phyloP scores from a whole-genome alignment of 2,888 invertebrate genomes.

The Cephus pulcher region DNA sequence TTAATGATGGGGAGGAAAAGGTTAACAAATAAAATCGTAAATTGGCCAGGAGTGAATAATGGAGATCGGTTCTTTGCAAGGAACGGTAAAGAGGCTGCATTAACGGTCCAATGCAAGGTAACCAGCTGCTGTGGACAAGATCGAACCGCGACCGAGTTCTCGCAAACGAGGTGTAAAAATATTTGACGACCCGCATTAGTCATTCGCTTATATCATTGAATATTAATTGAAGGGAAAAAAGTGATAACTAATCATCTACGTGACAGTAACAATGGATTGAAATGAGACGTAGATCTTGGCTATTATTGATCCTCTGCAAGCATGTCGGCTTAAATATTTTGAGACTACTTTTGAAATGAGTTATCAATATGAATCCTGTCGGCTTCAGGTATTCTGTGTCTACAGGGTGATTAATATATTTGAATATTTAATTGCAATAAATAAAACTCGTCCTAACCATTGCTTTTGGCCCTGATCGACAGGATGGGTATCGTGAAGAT shows the following conservation, averaged over 20 bases:
- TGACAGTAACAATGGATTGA: not conserved
- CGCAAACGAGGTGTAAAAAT: conserved; percentile 24
- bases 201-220: not conserved
- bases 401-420: not conserved
- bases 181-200: not conserved
- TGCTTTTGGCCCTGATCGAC: not conserved
- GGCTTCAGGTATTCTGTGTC: not conserved
- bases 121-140: conserved; percentile 3
- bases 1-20: not conserved
- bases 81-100: conserved; percentile 38
- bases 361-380: not conserved
- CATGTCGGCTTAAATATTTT: not conserved
- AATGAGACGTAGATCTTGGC: not conserved
- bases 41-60: conserved; percentile 34
- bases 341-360: not conserved
- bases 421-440: not conserved
- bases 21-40: conserved; percentile 26
- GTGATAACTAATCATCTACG: not conserved
- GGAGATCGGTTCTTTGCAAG: conserved; percentile 25
- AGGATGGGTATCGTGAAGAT: not conserved
- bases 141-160: conserved; percentile 34
- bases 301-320: not conserved
- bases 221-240: not conserved
- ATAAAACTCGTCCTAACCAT: not conserved
- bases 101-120: conserved; percentile 30